Evolutionary conservation across 92 coral and sea anemone species (phyloP), one percentile per base, ranked within the genome.

Genomic region (Paramuricea clavata): DNA sequence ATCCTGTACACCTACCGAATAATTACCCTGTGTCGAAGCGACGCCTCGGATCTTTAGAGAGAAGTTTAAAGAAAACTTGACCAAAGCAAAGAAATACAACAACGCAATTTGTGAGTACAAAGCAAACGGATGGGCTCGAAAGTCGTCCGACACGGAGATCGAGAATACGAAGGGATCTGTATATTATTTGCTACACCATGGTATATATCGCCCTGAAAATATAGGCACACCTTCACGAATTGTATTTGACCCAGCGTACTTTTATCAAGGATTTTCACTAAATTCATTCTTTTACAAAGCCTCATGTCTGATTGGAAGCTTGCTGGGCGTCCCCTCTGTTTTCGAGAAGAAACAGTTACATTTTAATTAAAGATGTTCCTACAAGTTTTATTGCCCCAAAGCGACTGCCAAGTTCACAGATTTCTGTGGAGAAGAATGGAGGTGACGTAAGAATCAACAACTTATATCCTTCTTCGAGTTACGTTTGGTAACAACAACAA

Each of bases 191-290:
- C 91, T 88, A 11, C 87, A 82, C 42, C 73, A 65, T 65, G 73
- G 73, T 2, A 26, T 65, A 13, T 65, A 65, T 23, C 16, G 73
- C 17, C 76, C 83, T 6, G 83, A 88, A 2, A 88, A 88, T 6
- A 32, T 36, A 42, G 44, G 86, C 52, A 78, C 87, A 2, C 87
- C 90, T 22, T 44, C 78, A 9, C 57, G 90, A 19, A 35, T 87
- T 11, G 90, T 87, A 17, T 71, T n/a, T n/a, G n/a, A n/a, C 22
- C 86, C 81, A 87, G 73, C 87, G 90, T 5, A 79, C 90, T 12
- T 23, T n/a, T n/a, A n/a, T n/a, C n/a, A n/a, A n/a, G n/a, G n/a
- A n/a, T n/a, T n/a, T n/a, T n/a, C n/a, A n/a, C n/a, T n/a, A n/a
- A n/a, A n/a, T n/a, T n/a, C n/a, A n/a, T n/a, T n/a, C n/a, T n/a